Conservation (phyloP, 2,888 invertebrate species). For the Orgyia antiqua region DNA sequence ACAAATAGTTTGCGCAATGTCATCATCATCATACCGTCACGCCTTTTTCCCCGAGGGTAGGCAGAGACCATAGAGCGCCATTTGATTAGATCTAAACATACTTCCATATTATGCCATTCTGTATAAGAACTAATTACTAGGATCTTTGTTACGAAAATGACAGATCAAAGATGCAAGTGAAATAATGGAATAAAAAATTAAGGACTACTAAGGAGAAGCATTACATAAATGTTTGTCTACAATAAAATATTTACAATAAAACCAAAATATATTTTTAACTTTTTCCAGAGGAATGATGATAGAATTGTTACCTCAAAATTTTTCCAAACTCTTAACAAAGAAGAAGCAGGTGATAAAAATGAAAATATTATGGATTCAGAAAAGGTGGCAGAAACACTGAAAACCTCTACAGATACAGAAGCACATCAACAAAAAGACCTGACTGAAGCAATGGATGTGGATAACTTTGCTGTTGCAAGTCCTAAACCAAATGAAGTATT, state of each 20-base stretch:
- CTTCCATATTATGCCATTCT: too few relatives aligned
- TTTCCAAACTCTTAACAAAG: constrained; percentile 28
- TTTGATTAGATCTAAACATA: too few relatives aligned
- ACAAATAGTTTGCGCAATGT: too few relatives aligned
- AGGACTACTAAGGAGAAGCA: not conserved
- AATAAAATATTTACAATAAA: too few relatives aligned
- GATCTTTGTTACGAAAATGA: too few relatives aligned
- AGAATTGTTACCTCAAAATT: constrained; percentile 49
- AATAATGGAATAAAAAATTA: constrained; percentile 14
- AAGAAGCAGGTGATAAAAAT: constrained; percentile 2
- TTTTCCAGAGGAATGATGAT: constrained; percentile 37
- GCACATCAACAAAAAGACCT: constrained; percentile 2
- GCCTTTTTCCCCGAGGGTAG: too few relatives aligned
- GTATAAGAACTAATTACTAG: too few relatives aligned
- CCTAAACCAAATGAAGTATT: constrained; percentile 26
- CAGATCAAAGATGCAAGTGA: too few relatives aligned
- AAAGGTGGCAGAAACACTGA: constrained; percentile 4
- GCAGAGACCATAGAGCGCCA: too few relatives aligned
- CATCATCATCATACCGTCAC: too few relatives aligned
- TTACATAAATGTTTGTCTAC: too few relatives aligned
- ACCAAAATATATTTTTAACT: not conserved
- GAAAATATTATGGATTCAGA: constrained; percentile 12
- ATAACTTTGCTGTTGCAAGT: constrained; percentile 22
- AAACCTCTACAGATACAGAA: constrained; percentile 3
- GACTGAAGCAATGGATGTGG: constrained; percentile 15